phyloP scores from a whole-genome alignment of 2,888 invertebrate genomes.

The Pristionchus maxplancki region DNA sequence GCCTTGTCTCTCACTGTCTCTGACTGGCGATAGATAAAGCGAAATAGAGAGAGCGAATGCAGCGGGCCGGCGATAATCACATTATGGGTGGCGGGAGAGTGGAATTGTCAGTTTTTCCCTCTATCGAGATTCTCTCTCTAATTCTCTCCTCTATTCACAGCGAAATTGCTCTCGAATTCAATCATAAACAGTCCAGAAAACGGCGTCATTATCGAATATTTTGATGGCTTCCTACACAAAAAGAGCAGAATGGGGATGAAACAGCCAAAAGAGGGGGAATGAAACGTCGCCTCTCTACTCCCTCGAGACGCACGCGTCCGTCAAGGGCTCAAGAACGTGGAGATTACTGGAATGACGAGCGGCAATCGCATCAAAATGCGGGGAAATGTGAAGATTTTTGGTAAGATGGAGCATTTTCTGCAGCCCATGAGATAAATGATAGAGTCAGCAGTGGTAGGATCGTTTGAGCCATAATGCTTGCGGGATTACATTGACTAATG shows the following conservation, averaged over 20 bases:
- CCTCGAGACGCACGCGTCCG: not conserved
- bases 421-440: not conserved
- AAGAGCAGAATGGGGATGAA: not conserved
- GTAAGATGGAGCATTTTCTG: too few species aligned
- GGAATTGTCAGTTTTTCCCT: constrained; percentile 37
- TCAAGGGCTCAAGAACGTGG: constrained; percentile 10
- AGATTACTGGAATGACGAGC: not conserved
- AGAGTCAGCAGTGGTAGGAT: not conserved
- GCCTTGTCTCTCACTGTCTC: not conserved
- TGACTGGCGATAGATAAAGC: not conserved
- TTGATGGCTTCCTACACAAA: not conserved
- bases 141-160: not conserved
- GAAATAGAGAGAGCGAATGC: not conserved
- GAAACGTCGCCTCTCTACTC: not conserved
- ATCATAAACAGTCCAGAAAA: constrained; percentile 22
- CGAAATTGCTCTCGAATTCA: constrained; percentile 3
- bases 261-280: not conserved
- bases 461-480: too few species aligned
- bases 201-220: not conserved
- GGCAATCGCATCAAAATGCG: not conserved
- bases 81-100: constrained; percentile 21
- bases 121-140: not conserved
- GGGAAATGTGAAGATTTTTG: not conserved
- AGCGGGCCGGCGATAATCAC: constrained; percentile 11
- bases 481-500: too few species aligned